These are phyloP conservation scores for Drosophila nikananu DNA, from an alignment of 1,140 invertebrate genomes.

Conservation along the genomic window DNA sequence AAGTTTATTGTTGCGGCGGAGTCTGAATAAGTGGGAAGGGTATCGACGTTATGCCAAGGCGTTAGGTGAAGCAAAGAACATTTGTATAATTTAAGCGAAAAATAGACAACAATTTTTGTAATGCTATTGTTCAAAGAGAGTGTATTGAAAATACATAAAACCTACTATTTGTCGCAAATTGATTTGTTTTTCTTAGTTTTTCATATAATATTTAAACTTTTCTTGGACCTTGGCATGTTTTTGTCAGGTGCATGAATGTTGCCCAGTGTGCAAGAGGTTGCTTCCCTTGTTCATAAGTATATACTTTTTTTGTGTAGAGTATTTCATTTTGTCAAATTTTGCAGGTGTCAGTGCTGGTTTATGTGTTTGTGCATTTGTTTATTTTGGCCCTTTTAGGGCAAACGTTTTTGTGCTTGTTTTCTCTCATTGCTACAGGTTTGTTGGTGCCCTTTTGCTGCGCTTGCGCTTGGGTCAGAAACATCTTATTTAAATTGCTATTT, in stretches of 20 bases:
- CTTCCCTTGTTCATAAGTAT: not conserved
- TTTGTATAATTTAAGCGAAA: not conserved
- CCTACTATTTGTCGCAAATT: not conserved
- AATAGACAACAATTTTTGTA: not conserved
- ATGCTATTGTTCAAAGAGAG: not conserved
- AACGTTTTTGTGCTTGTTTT: too few species aligned
- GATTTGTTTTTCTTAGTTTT: not conserved
- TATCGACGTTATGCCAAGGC: not conserved
- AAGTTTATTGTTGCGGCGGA: slow-evolving; percentile 37
- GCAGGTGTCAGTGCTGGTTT: not conserved
- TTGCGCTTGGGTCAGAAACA: not conserved
- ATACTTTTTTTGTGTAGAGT: not conserved
- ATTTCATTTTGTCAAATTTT: not conserved
- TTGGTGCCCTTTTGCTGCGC: not conserved
- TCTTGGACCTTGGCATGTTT: not conserved
- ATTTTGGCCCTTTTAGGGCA: not conserved
- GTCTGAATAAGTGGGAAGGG: slow-evolving; percentile 1
- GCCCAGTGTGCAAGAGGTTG: not conserved
- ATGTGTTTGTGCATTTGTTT: slow-evolving; percentile 4
- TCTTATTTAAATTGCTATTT: not conserved
- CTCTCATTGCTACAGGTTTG: not conserved
- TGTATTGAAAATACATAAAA: not conserved
- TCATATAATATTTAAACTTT: not conserved
- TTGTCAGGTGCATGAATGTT: not conserved
- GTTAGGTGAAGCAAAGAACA: not conserved